Evolutionary conservation across 2,113 vertebrate genomes (phyloP).

Genomic region (Festucalex cinctus): DNA sequence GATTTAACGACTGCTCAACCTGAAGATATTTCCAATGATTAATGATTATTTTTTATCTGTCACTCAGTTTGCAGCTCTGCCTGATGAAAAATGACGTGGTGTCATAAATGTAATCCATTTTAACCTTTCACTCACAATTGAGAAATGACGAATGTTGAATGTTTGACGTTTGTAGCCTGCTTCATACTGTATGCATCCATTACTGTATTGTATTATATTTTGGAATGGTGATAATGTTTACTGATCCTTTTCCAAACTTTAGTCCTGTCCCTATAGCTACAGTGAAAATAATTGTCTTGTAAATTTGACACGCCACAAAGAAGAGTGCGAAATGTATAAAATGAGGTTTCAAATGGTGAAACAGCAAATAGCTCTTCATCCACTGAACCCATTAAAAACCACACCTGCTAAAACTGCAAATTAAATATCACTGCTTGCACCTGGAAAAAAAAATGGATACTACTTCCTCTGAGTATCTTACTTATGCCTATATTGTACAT

Average conservation of each 20-base stretch:
- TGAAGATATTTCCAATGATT: constrained; percentile 3
- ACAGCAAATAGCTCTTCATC: neutral
- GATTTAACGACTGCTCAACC: neutral
- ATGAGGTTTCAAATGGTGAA: neutral
- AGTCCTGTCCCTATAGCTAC: neutral
- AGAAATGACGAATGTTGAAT: constrained; percentile 13
- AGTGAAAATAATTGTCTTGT: neutral
- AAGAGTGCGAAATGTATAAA: neutral
- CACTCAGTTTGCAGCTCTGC: neutral
- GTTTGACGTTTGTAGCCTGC: constrained; percentile 6
- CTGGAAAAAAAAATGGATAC: no score
- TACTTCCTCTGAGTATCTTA: no score
- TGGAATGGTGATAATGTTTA: constrained; percentile 6
- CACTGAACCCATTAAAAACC: neutral
- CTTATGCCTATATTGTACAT: no score
- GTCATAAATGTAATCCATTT: neutral
- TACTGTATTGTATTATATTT: constrained; percentile 29
- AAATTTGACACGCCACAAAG: neutral
- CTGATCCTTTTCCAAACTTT: neutral
- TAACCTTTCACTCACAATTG: constrained; percentile 1
- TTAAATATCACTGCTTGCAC: no score
- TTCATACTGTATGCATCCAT: constrained; percentile 14
- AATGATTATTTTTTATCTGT: neutral
- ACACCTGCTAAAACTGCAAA: no score
- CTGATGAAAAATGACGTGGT: neutral